Conservation (phyloP, 2,888 invertebrate species). For the Protodeltote pygarga region DNA sequence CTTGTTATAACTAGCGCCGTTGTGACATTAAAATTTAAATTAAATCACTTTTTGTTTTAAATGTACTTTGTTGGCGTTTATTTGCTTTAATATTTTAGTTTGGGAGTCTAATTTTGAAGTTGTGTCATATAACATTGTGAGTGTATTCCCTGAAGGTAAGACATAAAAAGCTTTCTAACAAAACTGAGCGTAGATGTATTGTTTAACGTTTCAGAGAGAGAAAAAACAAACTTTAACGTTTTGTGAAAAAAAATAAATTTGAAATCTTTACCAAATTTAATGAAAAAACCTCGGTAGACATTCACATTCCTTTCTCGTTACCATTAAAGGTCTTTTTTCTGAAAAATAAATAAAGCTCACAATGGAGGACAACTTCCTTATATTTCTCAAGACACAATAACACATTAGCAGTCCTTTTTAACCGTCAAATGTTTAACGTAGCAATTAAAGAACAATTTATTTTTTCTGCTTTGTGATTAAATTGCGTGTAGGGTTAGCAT, state of each 20-base stretch:
- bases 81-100: no score
- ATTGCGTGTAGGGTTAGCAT: neutral
- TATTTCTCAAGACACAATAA: slow-evolving; percentile 26
- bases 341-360: slow-evolving; percentile 18
- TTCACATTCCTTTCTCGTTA: slow-evolving; percentile 7
- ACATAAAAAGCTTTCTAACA: no score
- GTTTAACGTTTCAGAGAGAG: no score
- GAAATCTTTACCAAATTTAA: no score
- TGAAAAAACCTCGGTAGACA: slow-evolving; percentile 1
- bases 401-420: slow-evolving; percentile 26
- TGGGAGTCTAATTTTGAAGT: no score
- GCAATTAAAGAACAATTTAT: slow-evolving; percentile 49
- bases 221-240: no score
- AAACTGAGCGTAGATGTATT: no score
- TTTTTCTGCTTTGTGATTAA: slow-evolving; percentile 26
- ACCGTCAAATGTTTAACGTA: slow-evolving; percentile 39
- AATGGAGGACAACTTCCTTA: slow-evolving; percentile 21
- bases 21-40: slow-evolving; percentile 20
- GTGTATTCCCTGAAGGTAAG: no score
- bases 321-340: slow-evolving; percentile 15
- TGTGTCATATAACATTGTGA: neutral
- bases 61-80: no score
- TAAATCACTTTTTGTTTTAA: neutral
- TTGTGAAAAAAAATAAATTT: no score
- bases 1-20: slow-evolving; percentile 4